A percentile compares a stretch with the other conserved stretches of the same genome.
phyloP scores from a whole-genome alignment of 2,113 vertebrate species.

The Sclerurus mexicanus region DNA sequence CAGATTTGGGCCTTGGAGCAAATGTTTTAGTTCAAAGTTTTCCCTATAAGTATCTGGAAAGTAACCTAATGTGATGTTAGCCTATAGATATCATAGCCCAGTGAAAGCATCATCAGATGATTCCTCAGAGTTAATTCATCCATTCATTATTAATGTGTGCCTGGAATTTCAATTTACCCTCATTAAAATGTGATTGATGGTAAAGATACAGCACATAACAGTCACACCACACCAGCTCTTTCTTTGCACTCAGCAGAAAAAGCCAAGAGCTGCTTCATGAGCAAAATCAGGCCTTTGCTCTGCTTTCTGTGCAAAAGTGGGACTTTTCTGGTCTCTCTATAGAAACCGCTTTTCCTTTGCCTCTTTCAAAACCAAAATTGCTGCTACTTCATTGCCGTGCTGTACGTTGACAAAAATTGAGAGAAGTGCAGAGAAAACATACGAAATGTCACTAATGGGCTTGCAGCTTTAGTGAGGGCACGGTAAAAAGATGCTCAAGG shows the following conservation, averaged over 20 bases:
- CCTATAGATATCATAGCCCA: background rate
- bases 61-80: background rate
- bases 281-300: background rate
- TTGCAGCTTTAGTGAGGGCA: background rate
- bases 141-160: constrained; percentile 70
- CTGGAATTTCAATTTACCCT: constrained; percentile 69
- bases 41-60: background rate
- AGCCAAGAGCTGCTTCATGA: background rate
- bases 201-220: constrained; percentile 37
- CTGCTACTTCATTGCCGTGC: background rate
- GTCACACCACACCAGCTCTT: background rate
- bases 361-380: background rate
- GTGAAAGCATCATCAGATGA: constrained; percentile 45
- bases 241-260: constrained; percentile 10
- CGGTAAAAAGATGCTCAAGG: background rate
- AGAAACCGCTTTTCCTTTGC: background rate
- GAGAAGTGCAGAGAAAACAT: background rate
- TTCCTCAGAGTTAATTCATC: constrained; percentile 58
- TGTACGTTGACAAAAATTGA: background rate
- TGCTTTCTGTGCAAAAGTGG: background rate
- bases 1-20: background rate
- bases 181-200: constrained; percentile 67
- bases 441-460: background rate
- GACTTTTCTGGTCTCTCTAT: background rate
- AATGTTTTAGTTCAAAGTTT: background rate